A percentile compares a stretch with the other conserved stretches of the same genome.
Evolutionary conservation across 2,797 vertebrate species (phyloP).

Genomic region (Tamandua tetradactyla): DNA sequence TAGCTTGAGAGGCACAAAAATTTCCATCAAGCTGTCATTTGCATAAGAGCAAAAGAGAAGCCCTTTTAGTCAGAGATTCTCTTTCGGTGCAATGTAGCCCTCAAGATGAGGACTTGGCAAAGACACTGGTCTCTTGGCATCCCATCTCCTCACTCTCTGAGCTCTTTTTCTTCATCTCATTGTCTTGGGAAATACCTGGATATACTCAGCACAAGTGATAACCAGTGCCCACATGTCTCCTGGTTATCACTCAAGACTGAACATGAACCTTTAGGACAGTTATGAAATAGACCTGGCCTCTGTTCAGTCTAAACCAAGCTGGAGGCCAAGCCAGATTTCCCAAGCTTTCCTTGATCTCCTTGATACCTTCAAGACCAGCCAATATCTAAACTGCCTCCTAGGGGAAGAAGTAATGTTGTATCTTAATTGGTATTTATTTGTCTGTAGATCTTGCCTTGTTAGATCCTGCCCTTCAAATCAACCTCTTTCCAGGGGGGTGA

Average conservation of each 20-base stretch:
- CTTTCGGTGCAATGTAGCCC: neutral
- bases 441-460: neutral
- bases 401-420: neutral
- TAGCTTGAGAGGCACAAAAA: neutral
- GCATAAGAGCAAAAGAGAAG: neutral
- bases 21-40: neutral
- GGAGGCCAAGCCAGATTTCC: neutral
- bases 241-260: neutral
- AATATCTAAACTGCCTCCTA: neutral
- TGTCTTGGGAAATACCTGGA: neutral
- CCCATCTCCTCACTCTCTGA: neutral
- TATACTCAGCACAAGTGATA: neutral
- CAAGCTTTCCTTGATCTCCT: neutral
- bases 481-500: neutral
- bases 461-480: neutral
- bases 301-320: neutral
- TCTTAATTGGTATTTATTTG: neutral
- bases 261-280: neutral
- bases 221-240: neutral
- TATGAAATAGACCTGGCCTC: neutral
- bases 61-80: neutral
- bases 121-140: neutral
- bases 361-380: neutral
- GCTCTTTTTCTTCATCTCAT: neutral
- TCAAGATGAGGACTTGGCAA: neutral